Conservation (phyloP, 2,113 vertebrate genomes). For the Chloropsis hardwickii region DNA sequence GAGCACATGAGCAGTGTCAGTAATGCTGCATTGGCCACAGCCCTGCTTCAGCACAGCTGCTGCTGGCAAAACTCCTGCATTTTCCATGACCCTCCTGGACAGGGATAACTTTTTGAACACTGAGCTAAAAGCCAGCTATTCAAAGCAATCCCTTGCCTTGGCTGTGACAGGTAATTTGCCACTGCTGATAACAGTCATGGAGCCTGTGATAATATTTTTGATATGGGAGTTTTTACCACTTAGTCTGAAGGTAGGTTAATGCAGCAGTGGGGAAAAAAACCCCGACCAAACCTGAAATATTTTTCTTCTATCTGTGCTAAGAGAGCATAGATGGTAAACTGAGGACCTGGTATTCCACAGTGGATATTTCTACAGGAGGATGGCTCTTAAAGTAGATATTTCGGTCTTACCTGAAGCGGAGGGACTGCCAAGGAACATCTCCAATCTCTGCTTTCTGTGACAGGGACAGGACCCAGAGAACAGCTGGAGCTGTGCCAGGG, state of each 20-base stretch:
- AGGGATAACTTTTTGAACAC: neutral
- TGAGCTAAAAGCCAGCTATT: conserved; percentile 32
- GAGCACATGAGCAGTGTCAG: neutral
- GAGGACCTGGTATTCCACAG: neutral
- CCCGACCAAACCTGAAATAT: neutral
- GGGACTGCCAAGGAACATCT: neutral
- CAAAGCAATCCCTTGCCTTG: neutral
- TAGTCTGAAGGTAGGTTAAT: neutral
- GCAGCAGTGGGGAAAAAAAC: neutral
- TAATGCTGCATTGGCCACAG: neutral
- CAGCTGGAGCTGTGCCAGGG: fast-evolving
- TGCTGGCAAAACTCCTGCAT: neutral
- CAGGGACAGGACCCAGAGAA: neutral
- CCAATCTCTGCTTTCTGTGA: neutral
- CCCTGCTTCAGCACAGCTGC: neutral
- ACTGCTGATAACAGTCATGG: conserved; percentile 6
- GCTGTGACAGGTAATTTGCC: conserved; percentile 35
- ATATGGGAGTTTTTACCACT: neutral
- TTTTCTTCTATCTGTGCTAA: neutral
- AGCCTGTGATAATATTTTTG: neutral
- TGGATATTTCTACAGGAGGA: neutral
- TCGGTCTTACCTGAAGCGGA: neutral
- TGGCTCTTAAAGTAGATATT: neutral
- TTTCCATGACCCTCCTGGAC: neutral
- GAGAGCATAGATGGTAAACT: neutral